A percentile compares a stretch with the other conserved stretches of the same genome.
These are phyloP conservation scores for Epizoanthus fatuus DNA, from an alignment of 92 coral and sea anemone species.

Conservation along the genomic window DNA sequence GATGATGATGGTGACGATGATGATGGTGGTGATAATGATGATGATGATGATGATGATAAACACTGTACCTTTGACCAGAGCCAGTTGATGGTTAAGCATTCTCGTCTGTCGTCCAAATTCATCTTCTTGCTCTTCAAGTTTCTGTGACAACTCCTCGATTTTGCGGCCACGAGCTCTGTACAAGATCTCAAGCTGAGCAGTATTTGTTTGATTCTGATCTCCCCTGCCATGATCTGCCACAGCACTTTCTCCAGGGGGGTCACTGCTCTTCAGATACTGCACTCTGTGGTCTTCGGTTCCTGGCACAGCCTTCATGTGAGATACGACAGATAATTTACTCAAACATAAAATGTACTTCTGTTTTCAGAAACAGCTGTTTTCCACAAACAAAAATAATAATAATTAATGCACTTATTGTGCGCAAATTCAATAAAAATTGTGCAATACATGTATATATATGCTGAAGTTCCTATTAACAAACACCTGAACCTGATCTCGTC, in stretches of 20 bases:
- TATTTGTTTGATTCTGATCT: slow-evolving; percentile 38
- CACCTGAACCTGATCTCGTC: too few relatives aligned
- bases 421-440: too few relatives aligned
- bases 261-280: slow-evolving; percentile 58
- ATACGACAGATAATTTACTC: neutral
- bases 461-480: too few relatives aligned
- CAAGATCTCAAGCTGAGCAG: slow-evolving; percentile 88
- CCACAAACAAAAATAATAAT: too few relatives aligned
- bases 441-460: too few relatives aligned
- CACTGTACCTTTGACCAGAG: slow-evolving; percentile 84
- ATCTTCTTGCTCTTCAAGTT: slow-evolving; percentile 87
- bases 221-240: slow-evolving; percentile 9
- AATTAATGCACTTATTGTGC: too few relatives aligned
- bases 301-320: neutral
- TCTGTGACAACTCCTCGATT: slow-evolving; percentile 85
- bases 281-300: slow-evolving; percentile 75
- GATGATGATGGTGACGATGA: neutral
- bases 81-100: slow-evolving; percentile 88
- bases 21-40: neutral
- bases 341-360: too few relatives aligned
- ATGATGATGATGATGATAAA: too few relatives aligned
- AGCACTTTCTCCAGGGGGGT: neutral
- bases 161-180: slow-evolving; percentile 96
- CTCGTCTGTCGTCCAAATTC: slow-evolving; percentile 91
- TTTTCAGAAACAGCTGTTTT: too few relatives aligned